phyloP scores from a whole-genome alignment of 2,113 vertebrate species.

The Leucopternis melanops region DNA sequence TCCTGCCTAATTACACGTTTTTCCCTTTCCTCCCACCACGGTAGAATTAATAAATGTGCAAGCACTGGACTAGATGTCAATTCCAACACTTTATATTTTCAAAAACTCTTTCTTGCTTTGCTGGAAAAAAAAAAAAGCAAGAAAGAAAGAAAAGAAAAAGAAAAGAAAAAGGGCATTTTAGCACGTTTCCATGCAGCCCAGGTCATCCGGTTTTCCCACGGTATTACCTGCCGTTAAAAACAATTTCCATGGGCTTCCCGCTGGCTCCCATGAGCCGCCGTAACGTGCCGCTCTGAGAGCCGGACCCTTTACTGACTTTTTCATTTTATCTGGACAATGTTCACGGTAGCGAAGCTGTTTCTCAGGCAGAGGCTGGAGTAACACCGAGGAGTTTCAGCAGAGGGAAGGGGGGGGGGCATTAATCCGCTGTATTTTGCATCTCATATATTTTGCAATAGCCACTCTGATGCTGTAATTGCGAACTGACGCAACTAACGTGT shows the following conservation, averaged over 20 bases:
- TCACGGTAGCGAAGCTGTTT: not conserved
- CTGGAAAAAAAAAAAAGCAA: too few species aligned
- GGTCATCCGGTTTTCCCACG: conserved; percentile 57
- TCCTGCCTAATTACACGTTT: conserved; percentile 49
- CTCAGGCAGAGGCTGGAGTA: not conserved
- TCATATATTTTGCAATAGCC: conserved; percentile 19
- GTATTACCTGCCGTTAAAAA: conserved; percentile 26
- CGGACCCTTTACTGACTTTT: not conserved
- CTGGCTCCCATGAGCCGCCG: not conserved
- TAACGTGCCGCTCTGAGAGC: not conserved
- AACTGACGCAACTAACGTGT: not conserved
- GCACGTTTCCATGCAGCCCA: not conserved
- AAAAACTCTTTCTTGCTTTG: not conserved
- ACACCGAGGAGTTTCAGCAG: not conserved
- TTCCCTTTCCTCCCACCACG: not conserved
- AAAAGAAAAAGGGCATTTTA: not conserved
- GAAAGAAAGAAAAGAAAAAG: not conserved
- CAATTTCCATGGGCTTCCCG: not conserved
- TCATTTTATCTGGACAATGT: not conserved
- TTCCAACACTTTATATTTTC: conserved; percentile 35
- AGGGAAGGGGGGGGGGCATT: not conserved
- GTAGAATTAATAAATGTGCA: conserved; percentile 19
- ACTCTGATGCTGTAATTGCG: not conserved
- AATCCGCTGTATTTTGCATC: not conserved
- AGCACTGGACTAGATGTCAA: not conserved